Evolutionary conservation across 2,888 invertebrate genomes (phyloP), one percentile per base, ranked within the genome.

Genomic region (Eupithecia exiguata): DNA sequence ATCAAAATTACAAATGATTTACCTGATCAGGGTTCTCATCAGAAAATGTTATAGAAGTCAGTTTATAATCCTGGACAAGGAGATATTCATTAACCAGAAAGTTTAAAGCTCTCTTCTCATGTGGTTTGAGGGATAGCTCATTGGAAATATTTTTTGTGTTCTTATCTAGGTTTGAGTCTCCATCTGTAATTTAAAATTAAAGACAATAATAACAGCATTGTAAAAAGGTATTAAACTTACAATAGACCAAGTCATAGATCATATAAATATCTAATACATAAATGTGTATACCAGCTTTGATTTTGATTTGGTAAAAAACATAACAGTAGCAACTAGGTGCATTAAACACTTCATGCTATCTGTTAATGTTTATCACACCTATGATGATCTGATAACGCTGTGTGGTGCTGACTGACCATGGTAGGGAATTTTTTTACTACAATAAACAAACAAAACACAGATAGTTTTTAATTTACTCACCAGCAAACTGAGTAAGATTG

Each of bases 21-120:
- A 97, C 97, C 95, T 98, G 98, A 88, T 97, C 96, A 85, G 97
- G 97, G 94, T 98, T 98, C 94, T 98, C 98, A 95, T 98, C 98
- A 53, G 97, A 96, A 92, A 98, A 98, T 68, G 98, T 98, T 77
- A 98, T 98, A 0, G 98, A 97, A 5, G 98, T 98, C 35, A 98
- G 92, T 90, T 98, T 98, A 87, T 97, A 98, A 75, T 97, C 96
- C 87, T 97, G 96, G 25, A 96, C 91, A 68, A 98, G 91, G 25
- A 98, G 93, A 87, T 98, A 98, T 87, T 98, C 98, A 91, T 98
- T 98, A 69, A 98, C 96, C 30, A 98, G 95, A 91, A 97, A 98
- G 91, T 98, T 98, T 1, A 98, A 91, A 18, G 97, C 97, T 88
- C 97, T 94, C 85, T 96, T 96, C 88, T 98, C 98, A 88, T 98